Percentiles rank a stretch among this genome's conserved stretches.
phyloP scores from a whole-genome alignment of 2,113 vertebrate genomes.

The Pachypanchax playfairii region DNA sequence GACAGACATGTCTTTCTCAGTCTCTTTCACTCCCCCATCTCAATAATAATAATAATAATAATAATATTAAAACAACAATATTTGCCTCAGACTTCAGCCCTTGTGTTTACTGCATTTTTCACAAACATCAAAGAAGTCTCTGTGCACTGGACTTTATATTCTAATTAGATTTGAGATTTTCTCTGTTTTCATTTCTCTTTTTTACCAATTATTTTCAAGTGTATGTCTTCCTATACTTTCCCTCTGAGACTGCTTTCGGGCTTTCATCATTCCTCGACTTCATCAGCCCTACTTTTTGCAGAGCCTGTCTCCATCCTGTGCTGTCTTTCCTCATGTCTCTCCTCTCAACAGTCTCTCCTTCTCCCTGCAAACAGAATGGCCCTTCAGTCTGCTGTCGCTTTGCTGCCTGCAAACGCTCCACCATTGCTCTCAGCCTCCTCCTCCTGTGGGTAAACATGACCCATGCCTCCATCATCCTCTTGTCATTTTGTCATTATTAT shows the following conservation, averaged over 20 bases:
- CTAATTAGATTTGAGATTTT: slow-evolving; percentile 41
- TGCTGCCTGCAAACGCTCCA: slow-evolving; percentile 37
- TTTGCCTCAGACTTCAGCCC: slow-evolving; percentile 23
- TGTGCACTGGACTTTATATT: slow-evolving; percentile 23
- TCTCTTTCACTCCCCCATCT: slow-evolving; percentile 31
- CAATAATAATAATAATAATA: too few relatives aligned
- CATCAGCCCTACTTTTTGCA: slow-evolving; percentile 45
- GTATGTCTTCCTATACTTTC: slow-evolving; percentile 8
- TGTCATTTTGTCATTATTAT: slow-evolving; percentile 75
- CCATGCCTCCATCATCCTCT: slow-evolving; percentile 67
- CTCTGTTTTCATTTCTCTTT: slow-evolving; percentile 13
- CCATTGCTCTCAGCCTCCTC: slow-evolving; percentile 37
- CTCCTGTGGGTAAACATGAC: slow-evolving; percentile 72
- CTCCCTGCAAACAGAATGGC: slow-evolving; percentile 58
- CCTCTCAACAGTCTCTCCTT: slow-evolving; percentile 52
- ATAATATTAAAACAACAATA: slow-evolving; percentile 6
- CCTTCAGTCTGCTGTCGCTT: slow-evolving; percentile 60
- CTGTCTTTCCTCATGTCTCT: slow-evolving; percentile 65
- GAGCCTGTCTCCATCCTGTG: slow-evolving; percentile 48
- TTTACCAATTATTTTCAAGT: slow-evolving; percentile 11
- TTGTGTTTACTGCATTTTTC: slow-evolving; percentile 25
- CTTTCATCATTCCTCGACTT: slow-evolving; percentile 44
- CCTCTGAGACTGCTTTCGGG: slow-evolving; percentile 22
- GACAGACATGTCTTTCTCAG: slow-evolving; percentile 6
- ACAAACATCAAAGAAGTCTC: slow-evolving; percentile 32